phyloP scores from a whole-genome alignment of 2,797 vertebrate species.

The Sebastes hubbsi region DNA sequence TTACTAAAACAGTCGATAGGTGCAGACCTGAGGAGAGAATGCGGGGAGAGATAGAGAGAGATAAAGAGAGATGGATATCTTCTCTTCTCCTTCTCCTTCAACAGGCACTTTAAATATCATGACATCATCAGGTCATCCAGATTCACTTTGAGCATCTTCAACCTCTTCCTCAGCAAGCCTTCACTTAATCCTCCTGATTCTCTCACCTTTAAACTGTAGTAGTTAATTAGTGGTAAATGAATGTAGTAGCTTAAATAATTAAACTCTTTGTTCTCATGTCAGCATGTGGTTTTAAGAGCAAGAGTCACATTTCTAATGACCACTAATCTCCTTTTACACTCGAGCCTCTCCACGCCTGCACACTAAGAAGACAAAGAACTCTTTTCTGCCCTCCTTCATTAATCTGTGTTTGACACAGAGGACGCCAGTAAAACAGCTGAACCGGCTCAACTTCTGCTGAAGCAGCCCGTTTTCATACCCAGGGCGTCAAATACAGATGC shows the following conservation, averaged over 20 bases:
- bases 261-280: background rate
- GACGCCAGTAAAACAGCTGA: background rate
- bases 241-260: background rate
- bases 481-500: too few relatives aligned
- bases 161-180: background rate
- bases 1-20: conserved; percentile 4
- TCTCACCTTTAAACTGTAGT: background rate
- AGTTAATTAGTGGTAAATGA: background rate
- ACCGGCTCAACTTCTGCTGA: background rate
- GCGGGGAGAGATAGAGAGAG: background rate
- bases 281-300: background rate
- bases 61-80: background rate
- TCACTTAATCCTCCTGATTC: background rate
- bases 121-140: background rate
- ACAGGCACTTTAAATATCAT: background rate
- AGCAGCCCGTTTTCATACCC: too few relatives aligned
- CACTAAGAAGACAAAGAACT: background rate
- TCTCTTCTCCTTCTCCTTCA: background rate
- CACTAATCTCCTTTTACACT: background rate
- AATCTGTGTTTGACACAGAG: background rate
- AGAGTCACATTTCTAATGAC: background rate
- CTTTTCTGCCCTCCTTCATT: too few relatives aligned
- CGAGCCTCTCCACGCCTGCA: background rate
- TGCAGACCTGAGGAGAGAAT: background rate
- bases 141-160: background rate